Base-by-base conservation (phyloP, 2,888 invertebrate species). In the Suillia variegata region DNA sequence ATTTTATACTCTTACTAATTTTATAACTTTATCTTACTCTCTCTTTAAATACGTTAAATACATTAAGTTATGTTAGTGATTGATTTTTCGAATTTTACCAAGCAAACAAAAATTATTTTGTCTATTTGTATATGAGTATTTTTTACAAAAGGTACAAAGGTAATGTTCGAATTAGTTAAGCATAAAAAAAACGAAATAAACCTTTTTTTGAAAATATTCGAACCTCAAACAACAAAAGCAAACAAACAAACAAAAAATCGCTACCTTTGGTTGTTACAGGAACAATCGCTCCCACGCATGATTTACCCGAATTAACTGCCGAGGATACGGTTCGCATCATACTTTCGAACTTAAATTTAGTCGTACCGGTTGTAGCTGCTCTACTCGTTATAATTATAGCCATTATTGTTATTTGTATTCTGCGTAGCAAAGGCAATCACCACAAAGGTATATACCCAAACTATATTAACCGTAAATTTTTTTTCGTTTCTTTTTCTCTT, bases 341-440 rank as follows among this genome's bases (percentile, higher is more conserved):
- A 83, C 88, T 94, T 84, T 89, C 92, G 76, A 93, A 95, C 85
- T 88, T 95, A 81, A 94, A 94, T 86, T 89, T 96, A 80, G 92
- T 96, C 84, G 93, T 96, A 77, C 96, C 96, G 59, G 92, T 96
- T 75, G 92, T 93, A 81, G 94, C 94, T 70, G 94, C 94, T 74
- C 87, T 93, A 74, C 87, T 96, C 78, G 94, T 96, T 84, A 92
- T 95, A 83, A 91, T 96, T 82, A 92, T 95, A 83, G 95, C 95
- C 77, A 89, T 95, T 80, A 89, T 93, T 82, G 94, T 96, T 82
- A 93, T 95, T 81, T 94, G 94, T 88, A 92, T 94, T 76, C 89
- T 94, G 74, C 89, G 90, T 78, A 92, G 94, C 79, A 90, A 92
- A 82, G 88, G 92, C 84, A 87, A 89, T 80, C 89, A 88, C 76